Percentiles rank a stretch among this genome's conserved stretches.
These are phyloP conservation scores for Brachypalpus laphriformis DNA, from an alignment of 2,888 invertebrate genomes.

Conservation along the genomic window DNA sequence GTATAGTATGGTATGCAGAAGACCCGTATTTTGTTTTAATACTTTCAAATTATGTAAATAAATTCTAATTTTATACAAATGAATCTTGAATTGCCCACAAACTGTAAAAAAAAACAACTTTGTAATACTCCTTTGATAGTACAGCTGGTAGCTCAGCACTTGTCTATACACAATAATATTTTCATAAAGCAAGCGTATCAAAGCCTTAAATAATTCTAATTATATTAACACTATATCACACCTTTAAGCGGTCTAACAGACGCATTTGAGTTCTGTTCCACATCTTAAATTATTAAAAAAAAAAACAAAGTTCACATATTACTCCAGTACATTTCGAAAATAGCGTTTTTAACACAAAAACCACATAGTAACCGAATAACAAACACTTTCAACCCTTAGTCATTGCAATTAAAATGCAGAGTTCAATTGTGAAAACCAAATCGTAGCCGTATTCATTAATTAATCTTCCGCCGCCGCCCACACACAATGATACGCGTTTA, in stretches of 20 bases:
- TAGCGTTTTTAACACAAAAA: neutral
- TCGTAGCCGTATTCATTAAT: slow-evolving; percentile 56
- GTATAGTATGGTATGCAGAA: too few species aligned
- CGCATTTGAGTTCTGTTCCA: slow-evolving; percentile 20
- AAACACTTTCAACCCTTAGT: slow-evolving; percentile 45
- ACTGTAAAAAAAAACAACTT: too few species aligned
- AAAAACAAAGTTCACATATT: neutral
- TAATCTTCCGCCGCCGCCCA: slow-evolving; percentile 67
- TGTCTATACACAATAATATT: neutral
- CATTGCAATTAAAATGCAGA: slow-evolving; percentile 51
- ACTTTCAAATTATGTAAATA: too few species aligned
- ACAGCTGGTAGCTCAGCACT: neutral
- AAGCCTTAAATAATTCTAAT: neutral
- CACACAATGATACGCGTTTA: slow-evolving; percentile 71
- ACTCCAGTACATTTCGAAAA: neutral
- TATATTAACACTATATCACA: slow-evolving; percentile 3
- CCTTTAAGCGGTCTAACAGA: slow-evolving; percentile 5
- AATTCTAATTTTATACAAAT: too few species aligned
- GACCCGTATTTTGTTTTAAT: too few species aligned
- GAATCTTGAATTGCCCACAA: too few species aligned
- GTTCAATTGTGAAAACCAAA: slow-evolving; percentile 31
- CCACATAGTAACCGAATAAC: slow-evolving; percentile 17
- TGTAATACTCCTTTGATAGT: too few species aligned
- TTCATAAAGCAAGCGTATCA: neutral
- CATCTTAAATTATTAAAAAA: slow-evolving; percentile 7